Base-by-base conservation (phyloP, 2,888 invertebrate genomes). In the Geophilus truncorum region DNA sequence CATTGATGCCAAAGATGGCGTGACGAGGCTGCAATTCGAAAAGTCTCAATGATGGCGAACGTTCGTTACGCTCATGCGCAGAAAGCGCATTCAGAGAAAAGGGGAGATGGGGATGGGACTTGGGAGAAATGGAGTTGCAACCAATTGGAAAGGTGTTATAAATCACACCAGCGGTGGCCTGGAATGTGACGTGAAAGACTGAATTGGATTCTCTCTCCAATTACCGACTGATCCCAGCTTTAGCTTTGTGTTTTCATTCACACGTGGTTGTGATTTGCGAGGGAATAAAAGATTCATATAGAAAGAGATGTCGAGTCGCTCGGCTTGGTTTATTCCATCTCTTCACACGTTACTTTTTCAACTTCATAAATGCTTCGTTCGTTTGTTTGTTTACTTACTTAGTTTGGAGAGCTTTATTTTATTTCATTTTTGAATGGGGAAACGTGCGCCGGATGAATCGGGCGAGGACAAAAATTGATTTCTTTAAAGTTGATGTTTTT, bases 141-240 rank as follows among this genome's bases (percentile, higher is more conserved):
- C n/a, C 51, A 51, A 51, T 51, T 51, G 51, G 51, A 51, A 51
- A 51, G 51, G 51, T 51, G 51, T 70, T 70, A 70, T 70, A 70
- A 70, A 70, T 70, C 70, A 70, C 70, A 70, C 70, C 23, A 10
- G 28, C n/a, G 70, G 70, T 70, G 70, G 70, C 28, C 28, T 25
- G 28, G 70, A 70, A 70, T 28, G 70, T 70, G 70, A 70, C 70
- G 28, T 25, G 25, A 70, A 70, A 70, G 15, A 70, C 25, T 10
- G 70, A 70, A 70, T 70, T 70, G 70, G 25, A 28, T 70, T 70
- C 70, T 70, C 70, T 25, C 1, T 70, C 70, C 23, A 25, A 70
- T 70, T 70, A 70, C 28, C 0, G 28, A 15, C 51, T 51, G 70
- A 28, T 28, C 70, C 70, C 9, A 10, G 28, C 12, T 10, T 70